phyloP scores from a whole-genome alignment of 2,888 invertebrate species.

The Rhopalosiphum nymphaeae region DNA sequence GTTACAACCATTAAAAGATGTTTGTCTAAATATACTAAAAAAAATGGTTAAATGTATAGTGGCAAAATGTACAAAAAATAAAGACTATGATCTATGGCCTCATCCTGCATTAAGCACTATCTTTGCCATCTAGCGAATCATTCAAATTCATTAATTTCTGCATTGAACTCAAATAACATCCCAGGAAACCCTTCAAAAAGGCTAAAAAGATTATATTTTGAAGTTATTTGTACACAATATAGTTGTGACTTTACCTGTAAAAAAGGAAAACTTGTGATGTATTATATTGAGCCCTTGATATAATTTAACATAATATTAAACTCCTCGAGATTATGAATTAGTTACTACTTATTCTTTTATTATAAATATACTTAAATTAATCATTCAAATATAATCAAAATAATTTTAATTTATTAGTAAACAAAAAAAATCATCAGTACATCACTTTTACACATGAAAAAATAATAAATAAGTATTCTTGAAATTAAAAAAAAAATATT shows the following conservation, averaged over 20 bases:
- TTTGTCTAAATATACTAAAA: no score
- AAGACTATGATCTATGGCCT: no score
- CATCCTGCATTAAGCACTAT: no score
- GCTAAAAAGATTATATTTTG: no score
- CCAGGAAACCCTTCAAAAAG: no score
- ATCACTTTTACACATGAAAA: not conserved
- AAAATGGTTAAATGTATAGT: no score
- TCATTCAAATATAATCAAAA: conserved; percentile 19
- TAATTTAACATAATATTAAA: not conserved
- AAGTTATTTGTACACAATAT: not conserved
- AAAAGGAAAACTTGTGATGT: not conserved
- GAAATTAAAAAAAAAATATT: not conserved
- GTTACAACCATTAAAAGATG: no score
- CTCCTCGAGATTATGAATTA: not conserved
- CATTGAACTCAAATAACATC: no score
- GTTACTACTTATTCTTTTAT: not conserved
- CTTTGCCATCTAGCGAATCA: no score
- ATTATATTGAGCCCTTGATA: not conserved
- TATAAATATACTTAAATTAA: not conserved
- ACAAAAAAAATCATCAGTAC: conserved; percentile 43
- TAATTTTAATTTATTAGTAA: conserved; percentile 19
- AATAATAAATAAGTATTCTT: conserved; percentile 29
- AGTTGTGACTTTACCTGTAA: not conserved
- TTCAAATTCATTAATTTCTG: no score
- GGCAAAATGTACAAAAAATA: no score